Conservation (phyloP, 1,140 invertebrate genomes). For the Thaumatotibia leucotreta region DNA sequence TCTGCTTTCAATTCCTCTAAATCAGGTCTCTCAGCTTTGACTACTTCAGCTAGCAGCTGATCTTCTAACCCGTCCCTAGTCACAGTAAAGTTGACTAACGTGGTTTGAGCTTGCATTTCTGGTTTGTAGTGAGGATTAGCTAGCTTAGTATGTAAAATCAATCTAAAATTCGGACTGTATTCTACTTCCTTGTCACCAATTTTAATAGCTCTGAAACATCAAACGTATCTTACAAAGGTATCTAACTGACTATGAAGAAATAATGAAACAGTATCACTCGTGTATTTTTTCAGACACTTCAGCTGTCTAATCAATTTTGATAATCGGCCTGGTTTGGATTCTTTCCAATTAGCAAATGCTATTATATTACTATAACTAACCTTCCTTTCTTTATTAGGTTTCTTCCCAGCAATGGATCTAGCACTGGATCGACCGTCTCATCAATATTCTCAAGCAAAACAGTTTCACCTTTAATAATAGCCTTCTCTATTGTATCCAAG, state of each 20-base stretch:
- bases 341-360: no score
- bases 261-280: no score
- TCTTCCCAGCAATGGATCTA: slow-evolving; percentile 94
- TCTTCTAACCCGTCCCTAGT: slow-evolving; percentile 98
- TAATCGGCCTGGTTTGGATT: no score
- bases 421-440: slow-evolving; percentile 94
- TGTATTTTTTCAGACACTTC: no score
- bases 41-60: slow-evolving; percentile 96
- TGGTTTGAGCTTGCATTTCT: slow-evolving; percentile 98
- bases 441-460: slow-evolving; percentile 96
- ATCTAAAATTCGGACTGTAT: slow-evolving; percentile 91
- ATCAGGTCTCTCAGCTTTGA: slow-evolving; percentile 97
- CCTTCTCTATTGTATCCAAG: slow-evolving; percentile 93
- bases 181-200: slow-evolving; percentile 98
- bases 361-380: slow-evolving; percentile 71
- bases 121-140: slow-evolving; percentile 99
- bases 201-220: slow-evolving; percentile 88
- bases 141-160: slow-evolving; percentile 97
- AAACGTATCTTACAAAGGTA: not conserved
- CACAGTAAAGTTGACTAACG: slow-evolving; percentile 97
- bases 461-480: slow-evolving; percentile 87
- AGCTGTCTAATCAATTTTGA: no score
- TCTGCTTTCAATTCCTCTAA: slow-evolving; percentile 95
- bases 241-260: not conserved
- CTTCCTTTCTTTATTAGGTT: slow-evolving; percentile 96